Evolutionary conservation across 2,888 invertebrate species (phyloP), one percentile per base, ranked within the genome.

Genomic region (Lycia hirtaria): DNA sequence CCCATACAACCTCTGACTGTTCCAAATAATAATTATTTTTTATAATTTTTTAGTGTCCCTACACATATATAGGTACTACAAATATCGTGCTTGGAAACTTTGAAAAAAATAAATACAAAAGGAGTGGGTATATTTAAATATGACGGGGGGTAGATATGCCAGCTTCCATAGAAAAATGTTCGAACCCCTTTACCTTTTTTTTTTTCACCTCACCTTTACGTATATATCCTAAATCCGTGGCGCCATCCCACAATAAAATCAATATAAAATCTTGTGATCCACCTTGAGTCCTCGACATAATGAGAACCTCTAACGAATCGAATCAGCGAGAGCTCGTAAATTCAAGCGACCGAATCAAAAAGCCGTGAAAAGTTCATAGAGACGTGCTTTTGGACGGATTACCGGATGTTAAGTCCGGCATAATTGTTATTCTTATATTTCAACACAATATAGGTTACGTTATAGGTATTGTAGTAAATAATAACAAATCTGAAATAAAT

Each of bases 321-420:
- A 65, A 65, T 65, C 67, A 67, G 57, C 33, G 61, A 43, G 47
- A 52, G 60, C 41, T 55, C 56, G 60, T 65, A 62, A 67, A 65
- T 64, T 65, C 59, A 48, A 41, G 55, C 60, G 52, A 56, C 52
- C 55, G 60, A 71, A 67, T 67, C 69, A 67, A 65, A 66, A 65
- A 68, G 61, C 64, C 58, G 62, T 66, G 64, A 67, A 71, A 74
- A 68, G 60, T 58, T 63, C 56, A 52, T 67, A 57, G 56, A 49
- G 53, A 49, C 37, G 54, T 32, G 5, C 17, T 35, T 15, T 41
- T 15, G 14, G 28, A 32, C 19, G 28, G 22, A 47, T 33, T 26
- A 19, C 24, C 28, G 50, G 14, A 10, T 40, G 10, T 22, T 19
- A 14, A 14, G 3, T 22, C 33, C 28, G 43, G 26, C 22, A 24